These are phyloP conservation scores for Rhinopomastus cyanomelas DNA, from an alignment of 2,113 vertebrate species.

Conservation along the genomic window DNA sequence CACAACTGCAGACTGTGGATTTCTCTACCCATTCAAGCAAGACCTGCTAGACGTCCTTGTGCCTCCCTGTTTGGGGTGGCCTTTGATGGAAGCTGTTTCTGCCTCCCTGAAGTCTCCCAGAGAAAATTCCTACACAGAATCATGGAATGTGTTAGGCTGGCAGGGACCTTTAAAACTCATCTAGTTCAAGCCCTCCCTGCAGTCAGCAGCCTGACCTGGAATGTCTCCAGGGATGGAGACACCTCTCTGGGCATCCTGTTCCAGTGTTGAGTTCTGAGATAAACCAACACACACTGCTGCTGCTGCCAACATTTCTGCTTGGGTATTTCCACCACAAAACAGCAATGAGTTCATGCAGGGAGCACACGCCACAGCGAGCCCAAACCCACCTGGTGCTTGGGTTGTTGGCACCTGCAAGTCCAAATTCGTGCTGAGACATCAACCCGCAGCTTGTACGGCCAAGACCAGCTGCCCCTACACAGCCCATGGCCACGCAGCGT, in stretches of 20 bases:
- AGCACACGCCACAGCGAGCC: accelerated
- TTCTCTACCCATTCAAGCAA: not conserved
- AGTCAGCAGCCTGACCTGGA: too few relatives aligned
- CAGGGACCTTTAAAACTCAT: too few relatives aligned
- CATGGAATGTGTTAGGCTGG: too few relatives aligned
- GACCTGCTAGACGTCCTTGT: not conserved
- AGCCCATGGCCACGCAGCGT: not conserved
- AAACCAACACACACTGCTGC: not conserved
- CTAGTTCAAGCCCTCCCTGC: too few relatives aligned
- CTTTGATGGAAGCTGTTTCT: not conserved
- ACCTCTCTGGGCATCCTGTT: too few relatives aligned
- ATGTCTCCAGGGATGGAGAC: too few relatives aligned
- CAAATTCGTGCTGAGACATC: accelerated
- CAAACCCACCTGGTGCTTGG: not conserved
- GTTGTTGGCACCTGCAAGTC: not conserved
- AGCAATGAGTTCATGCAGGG: not conserved
- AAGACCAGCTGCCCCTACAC: not conserved
- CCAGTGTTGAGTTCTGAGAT: too few relatives aligned
- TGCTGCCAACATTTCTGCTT: not conserved
- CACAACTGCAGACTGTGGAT: not conserved
- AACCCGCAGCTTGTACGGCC: not conserved
- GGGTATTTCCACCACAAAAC: not conserved
- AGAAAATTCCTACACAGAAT: not conserved
- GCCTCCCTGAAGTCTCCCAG: not conserved
- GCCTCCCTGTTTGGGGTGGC: not conserved